Conservation (phyloP, 2,113 vertebrate species). For the Antigone vipio region DNA sequence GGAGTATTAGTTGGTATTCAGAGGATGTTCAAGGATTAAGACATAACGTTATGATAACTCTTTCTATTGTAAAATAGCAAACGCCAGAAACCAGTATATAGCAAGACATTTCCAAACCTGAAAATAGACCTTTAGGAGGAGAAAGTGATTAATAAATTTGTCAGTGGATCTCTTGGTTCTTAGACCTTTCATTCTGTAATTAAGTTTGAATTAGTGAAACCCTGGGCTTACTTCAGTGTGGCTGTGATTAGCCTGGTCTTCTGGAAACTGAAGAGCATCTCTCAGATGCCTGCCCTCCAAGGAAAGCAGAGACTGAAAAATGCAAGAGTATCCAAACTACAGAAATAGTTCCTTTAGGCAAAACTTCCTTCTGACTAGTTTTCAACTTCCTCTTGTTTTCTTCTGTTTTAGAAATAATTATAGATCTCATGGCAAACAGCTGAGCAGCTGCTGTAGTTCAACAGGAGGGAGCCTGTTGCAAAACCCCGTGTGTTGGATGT, state of each 20-base stretch:
- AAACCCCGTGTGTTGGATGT: neutral
- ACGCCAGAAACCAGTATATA: neutral
- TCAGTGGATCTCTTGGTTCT: neutral
- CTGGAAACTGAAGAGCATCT: neutral
- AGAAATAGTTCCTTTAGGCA: neutral
- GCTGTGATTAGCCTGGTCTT: neutral
- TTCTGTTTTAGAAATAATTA: neutral
- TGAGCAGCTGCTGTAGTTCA: neutral
- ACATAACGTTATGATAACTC: neutral
- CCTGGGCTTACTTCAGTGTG: neutral
- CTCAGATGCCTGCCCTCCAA: neutral
- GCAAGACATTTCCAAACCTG: neutral
- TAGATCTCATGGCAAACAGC: neutral
- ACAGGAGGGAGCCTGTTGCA: neutral
- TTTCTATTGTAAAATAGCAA: neutral
- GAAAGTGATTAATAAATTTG: neutral
- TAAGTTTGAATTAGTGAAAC: neutral
- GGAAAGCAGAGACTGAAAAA: neutral
- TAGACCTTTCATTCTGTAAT: neutral
- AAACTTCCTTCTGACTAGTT: neutral
- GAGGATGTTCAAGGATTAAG: neutral
- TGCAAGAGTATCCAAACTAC: neutral
- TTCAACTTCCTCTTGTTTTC: neutral
- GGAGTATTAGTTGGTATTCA: neutral
- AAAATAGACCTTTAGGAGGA: neutral